phyloP scores from a whole-genome alignment of 2,888 invertebrate species.

The Caenorhabditis parvicauda region DNA sequence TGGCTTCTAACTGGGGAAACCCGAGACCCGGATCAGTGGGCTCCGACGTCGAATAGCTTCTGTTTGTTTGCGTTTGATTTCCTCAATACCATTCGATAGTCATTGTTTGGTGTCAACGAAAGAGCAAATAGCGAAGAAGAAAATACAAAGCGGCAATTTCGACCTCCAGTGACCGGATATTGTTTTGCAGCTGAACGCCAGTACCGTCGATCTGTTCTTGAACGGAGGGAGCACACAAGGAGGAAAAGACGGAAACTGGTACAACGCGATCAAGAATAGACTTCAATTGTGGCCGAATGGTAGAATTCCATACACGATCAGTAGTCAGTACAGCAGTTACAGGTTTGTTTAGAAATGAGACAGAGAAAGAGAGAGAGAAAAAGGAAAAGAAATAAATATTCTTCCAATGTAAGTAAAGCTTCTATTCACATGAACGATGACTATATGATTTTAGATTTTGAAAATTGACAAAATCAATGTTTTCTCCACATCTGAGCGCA shows the following conservation, averaged over 20 bases:
- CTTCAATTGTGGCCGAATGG: slow-evolving; percentile 59
- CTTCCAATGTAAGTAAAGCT: not conserved
- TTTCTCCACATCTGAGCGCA: no score
- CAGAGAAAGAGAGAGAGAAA: not conserved
- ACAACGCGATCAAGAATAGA: slow-evolving; percentile 59
- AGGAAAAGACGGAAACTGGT: slow-evolving; percentile 38
- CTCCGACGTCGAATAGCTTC: not conserved
- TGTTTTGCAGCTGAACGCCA: slow-evolving; percentile 50
- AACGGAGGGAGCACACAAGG: slow-evolving; percentile 39
- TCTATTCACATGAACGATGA: no score
- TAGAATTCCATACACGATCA: slow-evolving; percentile 57
- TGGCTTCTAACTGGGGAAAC: not conserved
- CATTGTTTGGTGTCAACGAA: no score
- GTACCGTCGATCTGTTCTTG: slow-evolving; percentile 51
- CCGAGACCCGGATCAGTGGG: not conserved
- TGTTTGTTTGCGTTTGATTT: no score
- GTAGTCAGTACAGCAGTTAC: slow-evolving; percentile 60
- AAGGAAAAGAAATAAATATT: not conserved
- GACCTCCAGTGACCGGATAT: not conserved
- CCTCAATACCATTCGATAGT: not conserved
- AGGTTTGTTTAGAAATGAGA: slow-evolving; percentile 32
- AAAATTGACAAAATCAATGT: no score
- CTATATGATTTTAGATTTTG: no score
- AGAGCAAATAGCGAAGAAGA: not conserved
- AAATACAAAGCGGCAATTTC: no score